Base-by-base conservation (phyloP, 2,888 invertebrate species). In the Himalopsyche japonica region DNA sequence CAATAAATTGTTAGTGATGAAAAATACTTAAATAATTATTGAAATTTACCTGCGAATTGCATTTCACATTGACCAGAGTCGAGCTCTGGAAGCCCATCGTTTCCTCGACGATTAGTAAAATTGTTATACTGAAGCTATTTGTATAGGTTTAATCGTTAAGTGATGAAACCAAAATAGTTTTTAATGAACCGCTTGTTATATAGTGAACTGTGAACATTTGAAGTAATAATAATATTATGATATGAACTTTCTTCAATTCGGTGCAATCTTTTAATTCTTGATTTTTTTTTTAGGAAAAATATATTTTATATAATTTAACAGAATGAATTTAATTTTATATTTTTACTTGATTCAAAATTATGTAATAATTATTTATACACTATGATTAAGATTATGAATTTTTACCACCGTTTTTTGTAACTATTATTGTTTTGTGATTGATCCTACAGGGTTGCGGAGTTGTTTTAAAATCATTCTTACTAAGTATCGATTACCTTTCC, bases 201-300 rank as follows among this genome's bases (percentile, higher is more conserved):
- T 76, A 76, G 76, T 76, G 76, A 76, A 76, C 24, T 76, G 76
- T 76, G 76, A 76, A 76, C 57, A 57, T 76, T 76, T 20, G 32
- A 76, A 76, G 18, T 30, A 76, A 76, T 32, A 57, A 57, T 24
- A 57, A 57, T 57, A 57, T 43, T 43, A 57, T 57, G 24, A 57
- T 57, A 57, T 43, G 24, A 57, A n/a, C 57, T 57, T 24, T 57
- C 57, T 57, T 24, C 27, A 76, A 76, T 76, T 76, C 27, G 76
- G 76, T 76, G 76, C 76, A 34, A 76, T 76, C 70, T 20, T 76
- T n/a, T 76, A 32, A 32, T n/a, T 32, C 30, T 30, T 76, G 76
- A 76, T 32, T 30, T 76, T 30, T 32, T 76, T 76, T 34, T 24
- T 20, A 27, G 27, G n/a, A 32, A 76, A n/a, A 27, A 76, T 76